Evolutionary conservation across 2,888 invertebrate species (phyloP).

Genomic region (Strigamia crassipes): DNA sequence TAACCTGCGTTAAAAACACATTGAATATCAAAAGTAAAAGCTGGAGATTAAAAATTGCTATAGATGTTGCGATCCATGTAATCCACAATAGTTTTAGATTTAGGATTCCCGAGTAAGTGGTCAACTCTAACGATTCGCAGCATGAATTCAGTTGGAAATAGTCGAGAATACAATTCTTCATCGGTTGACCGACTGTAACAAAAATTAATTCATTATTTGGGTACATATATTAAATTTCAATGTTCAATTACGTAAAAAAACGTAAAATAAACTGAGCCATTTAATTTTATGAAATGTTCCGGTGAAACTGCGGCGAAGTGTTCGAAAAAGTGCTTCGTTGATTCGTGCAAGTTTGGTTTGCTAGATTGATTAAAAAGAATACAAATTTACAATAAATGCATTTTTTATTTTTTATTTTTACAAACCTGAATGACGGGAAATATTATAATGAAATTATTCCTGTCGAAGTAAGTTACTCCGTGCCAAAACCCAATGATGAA

Average conservation of each 20-base stretch:
- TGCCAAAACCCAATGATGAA: conserved; percentile 6
- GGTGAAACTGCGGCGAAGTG: neutral
- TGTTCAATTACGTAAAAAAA: neutral
- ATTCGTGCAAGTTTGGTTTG: conserved; percentile 5
- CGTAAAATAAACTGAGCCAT: conserved; percentile 2
- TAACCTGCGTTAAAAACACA: conserved; percentile 69
- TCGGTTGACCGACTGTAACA: neutral
- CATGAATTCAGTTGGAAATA: neutral
- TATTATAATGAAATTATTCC: neutral
- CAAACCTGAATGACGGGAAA: neutral
- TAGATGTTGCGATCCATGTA: conserved; percentile 42
- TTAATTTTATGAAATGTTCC: neutral
- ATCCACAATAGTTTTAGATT: conserved; percentile 47
- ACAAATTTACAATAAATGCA: neutral
- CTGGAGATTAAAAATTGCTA: conserved; percentile 43
- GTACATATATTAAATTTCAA: neutral
- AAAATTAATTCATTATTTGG: neutral
- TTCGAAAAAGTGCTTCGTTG: neutral
- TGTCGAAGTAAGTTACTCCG: neutral
- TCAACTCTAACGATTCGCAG: neutral
- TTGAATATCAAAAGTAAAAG: conserved; percentile 65
- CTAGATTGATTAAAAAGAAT: neutral
- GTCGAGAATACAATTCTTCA: neutral
- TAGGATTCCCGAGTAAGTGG: conserved; percentile 39
- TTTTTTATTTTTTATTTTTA: too few relatives aligned